Evolutionary conservation across 2,113 vertebrate species (phyloP).

Genomic region (Mixornis gularis): DNA sequence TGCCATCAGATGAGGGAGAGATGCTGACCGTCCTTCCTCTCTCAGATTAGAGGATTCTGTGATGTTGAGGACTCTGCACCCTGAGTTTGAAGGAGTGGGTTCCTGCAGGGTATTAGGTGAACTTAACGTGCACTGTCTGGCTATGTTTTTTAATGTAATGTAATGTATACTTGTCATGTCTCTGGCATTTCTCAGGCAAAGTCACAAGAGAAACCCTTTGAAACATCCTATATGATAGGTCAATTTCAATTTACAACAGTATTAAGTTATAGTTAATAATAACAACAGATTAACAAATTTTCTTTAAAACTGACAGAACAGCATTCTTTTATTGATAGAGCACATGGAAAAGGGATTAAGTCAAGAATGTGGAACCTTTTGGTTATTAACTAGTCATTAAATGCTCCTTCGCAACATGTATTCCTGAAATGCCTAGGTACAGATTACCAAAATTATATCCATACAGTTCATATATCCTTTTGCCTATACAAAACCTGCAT

Average conservation of each 20-base stretch:
- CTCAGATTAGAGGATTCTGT: background rate
- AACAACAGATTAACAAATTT: background rate
- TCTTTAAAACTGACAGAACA: background rate
- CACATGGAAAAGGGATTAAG: background rate
- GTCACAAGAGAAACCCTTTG: background rate
- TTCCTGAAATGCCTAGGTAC: background rate
- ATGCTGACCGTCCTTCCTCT: background rate
- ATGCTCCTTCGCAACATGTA: background rate
- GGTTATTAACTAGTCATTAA: background rate
- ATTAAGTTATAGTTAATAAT: background rate
- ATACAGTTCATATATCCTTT: background rate
- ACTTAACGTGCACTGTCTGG: fast-evolving
- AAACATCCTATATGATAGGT: background rate
- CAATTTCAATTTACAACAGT: background rate
- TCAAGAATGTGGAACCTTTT: background rate
- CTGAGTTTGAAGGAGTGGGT: background rate
- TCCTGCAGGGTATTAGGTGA: background rate
- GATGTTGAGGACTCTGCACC: background rate
- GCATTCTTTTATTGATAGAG: background rate
- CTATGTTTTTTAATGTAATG: background rate
- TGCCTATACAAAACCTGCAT: background rate
- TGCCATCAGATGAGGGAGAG: background rate
- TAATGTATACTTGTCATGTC: background rate
- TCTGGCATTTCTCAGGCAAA: background rate
- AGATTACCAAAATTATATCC: background rate